Conservation (phyloP, 2,888 invertebrate species). For the Drosophila yooni region DNA sequence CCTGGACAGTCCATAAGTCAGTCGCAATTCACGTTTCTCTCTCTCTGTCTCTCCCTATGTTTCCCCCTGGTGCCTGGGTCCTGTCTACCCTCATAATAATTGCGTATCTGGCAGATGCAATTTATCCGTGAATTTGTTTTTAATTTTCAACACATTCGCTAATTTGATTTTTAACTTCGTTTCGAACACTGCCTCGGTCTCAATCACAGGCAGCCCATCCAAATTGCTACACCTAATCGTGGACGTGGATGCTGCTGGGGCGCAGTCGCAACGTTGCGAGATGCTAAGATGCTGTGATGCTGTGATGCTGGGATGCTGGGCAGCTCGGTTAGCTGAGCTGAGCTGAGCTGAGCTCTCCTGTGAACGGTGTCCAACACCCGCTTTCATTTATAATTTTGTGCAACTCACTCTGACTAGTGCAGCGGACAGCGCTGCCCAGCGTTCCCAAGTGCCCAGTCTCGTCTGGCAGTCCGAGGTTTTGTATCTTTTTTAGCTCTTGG, state of each 20-base stretch:
- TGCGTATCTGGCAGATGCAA: slow-evolving; percentile 84
- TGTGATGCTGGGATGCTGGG: neutral
- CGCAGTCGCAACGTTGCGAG: slow-evolving; percentile 6
- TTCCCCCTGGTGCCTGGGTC: slow-evolving; percentile 7
- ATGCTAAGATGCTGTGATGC: slow-evolving; percentile 7
- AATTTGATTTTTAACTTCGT: slow-evolving; percentile 85
- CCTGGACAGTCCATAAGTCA: slow-evolving; percentile 67
- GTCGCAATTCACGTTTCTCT: slow-evolving; percentile 32
- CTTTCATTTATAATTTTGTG: slow-evolving; percentile 81
- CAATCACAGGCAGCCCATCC: slow-evolving; percentile 76
- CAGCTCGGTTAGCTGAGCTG: neutral
- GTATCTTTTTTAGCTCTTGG: slow-evolving; percentile 72
- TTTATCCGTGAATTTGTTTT: slow-evolving; percentile 85
- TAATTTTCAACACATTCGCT: slow-evolving; percentile 86
- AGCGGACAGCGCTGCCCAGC: slow-evolving; percentile 16
- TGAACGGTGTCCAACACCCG: slow-evolving; percentile 71
- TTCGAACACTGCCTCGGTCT: slow-evolving; percentile 80
- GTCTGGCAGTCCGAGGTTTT: slow-evolving; percentile 36
- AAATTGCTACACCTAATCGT: slow-evolving; percentile 80
- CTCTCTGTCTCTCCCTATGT: slow-evolving; percentile 3
- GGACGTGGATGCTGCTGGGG: slow-evolving; percentile 54
- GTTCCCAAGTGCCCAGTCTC: slow-evolving; percentile 63
- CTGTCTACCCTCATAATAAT: slow-evolving; percentile 78
- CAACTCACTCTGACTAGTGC: slow-evolving; percentile 69
- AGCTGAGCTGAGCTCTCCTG: slow-evolving; percentile 38